phyloP scores from a whole-genome alignment of 2,113 vertebrate species.

The Tylochromis polylepis region DNA sequence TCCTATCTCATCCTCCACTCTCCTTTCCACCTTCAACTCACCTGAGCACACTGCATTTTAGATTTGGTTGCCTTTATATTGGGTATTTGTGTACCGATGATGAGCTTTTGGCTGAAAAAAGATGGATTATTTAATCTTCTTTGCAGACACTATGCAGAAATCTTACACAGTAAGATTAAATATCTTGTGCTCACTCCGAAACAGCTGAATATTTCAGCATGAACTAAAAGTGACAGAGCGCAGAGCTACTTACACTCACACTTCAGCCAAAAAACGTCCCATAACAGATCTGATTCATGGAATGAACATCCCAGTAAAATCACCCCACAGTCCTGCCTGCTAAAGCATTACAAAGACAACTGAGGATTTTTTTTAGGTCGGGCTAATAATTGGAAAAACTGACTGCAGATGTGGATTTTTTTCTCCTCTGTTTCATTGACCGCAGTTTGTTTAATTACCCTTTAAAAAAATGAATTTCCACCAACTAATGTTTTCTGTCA shows the following conservation, averaged over 20 bases:
- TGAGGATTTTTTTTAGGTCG: constrained; percentile 68
- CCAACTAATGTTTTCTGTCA: constrained; percentile 63
- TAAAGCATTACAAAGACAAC: constrained; percentile 63
- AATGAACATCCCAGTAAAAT: constrained; percentile 41
- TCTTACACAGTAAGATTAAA: background rate
- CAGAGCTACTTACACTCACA: constrained; percentile 28
- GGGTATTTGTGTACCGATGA: background rate
- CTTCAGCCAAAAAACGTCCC: constrained; percentile 19
- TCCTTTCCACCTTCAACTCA: background rate
- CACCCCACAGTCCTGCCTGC: constrained; percentile 30
- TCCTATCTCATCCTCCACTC: background rate
- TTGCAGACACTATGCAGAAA: constrained; percentile 1
- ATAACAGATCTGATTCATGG: constrained; percentile 48
- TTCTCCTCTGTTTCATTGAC: constrained; percentile 43
- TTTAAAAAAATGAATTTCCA: constrained; percentile 53
- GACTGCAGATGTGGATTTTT: constrained; percentile 50
- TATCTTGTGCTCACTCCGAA: constrained; percentile 21
- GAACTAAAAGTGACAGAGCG: constrained; percentile 28
- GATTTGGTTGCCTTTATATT: background rate
- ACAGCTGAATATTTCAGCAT: constrained; percentile 38
- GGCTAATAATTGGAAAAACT: constrained; percentile 75
- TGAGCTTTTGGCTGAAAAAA: background rate
- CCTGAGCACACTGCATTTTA: background rate
- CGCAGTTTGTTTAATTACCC: constrained; percentile 64
- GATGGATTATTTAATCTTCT: constrained; percentile 2